A percentile compares a stretch with the other conserved stretches of the same genome.
phyloP scores from a whole-genome alignment of 1,140 invertebrate species.

The Aporrectodea caliginosa region DNA sequence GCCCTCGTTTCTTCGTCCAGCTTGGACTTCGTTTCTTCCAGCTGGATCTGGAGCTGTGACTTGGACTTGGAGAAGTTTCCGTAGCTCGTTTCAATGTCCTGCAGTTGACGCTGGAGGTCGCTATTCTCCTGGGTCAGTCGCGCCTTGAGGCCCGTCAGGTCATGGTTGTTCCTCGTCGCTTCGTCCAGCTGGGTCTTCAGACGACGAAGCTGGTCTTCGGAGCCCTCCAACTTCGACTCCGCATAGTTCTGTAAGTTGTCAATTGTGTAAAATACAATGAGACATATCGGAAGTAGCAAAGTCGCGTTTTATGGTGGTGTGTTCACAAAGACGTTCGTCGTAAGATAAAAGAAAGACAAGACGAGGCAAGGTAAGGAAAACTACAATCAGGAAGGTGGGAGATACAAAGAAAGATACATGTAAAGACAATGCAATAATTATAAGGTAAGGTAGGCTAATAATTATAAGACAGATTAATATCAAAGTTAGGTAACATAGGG shows the following conservation, averaged over 20 bases:
- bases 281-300: too few relatives aligned
- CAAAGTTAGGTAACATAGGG: too few relatives aligned
- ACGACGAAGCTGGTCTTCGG: constrained; percentile 45
- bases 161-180: constrained; percentile 49
- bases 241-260: constrained; percentile 47
- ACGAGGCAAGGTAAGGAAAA: too few relatives aligned
- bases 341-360: too few relatives aligned
- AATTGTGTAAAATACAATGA: too few relatives aligned
- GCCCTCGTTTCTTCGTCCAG: constrained; percentile 50
- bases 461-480: too few relatives aligned
- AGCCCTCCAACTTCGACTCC: constrained; percentile 48
- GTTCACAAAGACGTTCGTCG: too few relatives aligned
- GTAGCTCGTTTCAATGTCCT: constrained; percentile 54
- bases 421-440: too few relatives aligned
- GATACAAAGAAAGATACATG: too few relatives aligned
- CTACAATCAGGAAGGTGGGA: too few relatives aligned
- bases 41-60: constrained; percentile 43
- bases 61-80: constrained; percentile 51
- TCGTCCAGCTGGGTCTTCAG: constrained; percentile 53
- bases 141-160: constrained; percentile 45
- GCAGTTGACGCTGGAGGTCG: constrained; percentile 52
- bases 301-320: too few relatives aligned
- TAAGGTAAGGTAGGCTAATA: too few relatives aligned
- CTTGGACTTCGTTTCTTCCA: constrained; percentile 52
- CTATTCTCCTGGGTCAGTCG: constrained; percentile 55